phyloP scores from a whole-genome alignment of 1,140 invertebrate genomes.

The Nylanderia fulva region DNA sequence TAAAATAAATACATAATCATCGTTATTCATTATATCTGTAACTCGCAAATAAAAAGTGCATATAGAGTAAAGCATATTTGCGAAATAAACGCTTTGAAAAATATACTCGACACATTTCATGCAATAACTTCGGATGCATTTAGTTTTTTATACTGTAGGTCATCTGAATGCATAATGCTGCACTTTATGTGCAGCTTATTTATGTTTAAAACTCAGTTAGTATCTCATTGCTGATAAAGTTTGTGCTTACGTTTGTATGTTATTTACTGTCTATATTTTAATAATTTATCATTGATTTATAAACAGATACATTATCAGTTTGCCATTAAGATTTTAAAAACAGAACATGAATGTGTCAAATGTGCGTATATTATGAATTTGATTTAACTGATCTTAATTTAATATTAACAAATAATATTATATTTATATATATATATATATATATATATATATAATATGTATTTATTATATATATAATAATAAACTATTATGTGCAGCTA shows the following conservation, averaged over 20 bases:
- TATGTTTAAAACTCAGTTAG: slow-evolving; percentile 2
- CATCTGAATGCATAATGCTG: neutral
- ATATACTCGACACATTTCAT: neutral
- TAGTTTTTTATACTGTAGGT: neutral
- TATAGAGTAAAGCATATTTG: too few species aligned
- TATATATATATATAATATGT: too few species aligned
- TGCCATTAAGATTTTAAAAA: neutral
- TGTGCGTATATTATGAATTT: neutral
- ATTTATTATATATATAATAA: neutral
- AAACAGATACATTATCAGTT: neutral
- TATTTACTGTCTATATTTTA: neutral
- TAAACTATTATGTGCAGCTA: too few species aligned
- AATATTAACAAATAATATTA: too few species aligned
- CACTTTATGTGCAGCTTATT: neutral
- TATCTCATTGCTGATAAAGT: neutral
- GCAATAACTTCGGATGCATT: slow-evolving; percentile 1
- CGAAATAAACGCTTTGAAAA: neutral
- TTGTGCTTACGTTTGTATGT: neutral
- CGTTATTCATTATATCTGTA: neutral
- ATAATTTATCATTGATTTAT: neutral
- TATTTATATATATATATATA: too few species aligned
- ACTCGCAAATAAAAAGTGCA: neutral
- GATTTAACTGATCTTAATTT: neutral
- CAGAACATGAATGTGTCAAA: neutral
- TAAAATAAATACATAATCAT: neutral